Percentiles rank a stretch among this genome's conserved stretches.
Conservation (phyloP, 2,888 invertebrate species). For the Agonum fuliginosum region DNA sequence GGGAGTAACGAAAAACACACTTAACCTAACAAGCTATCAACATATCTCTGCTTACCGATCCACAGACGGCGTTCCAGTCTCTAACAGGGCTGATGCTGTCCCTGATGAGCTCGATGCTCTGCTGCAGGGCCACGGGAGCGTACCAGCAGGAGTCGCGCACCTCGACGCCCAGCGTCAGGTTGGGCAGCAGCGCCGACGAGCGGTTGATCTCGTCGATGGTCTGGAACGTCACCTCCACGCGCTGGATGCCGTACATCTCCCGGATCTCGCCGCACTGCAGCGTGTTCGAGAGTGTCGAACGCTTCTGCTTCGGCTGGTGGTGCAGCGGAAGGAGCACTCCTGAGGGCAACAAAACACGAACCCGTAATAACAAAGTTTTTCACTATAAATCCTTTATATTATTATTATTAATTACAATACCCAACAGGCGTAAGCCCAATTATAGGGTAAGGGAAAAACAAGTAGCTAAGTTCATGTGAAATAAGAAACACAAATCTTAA, state of each 20-base stretch:
- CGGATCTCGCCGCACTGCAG: conserved; percentile 78
- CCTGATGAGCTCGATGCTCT: conserved; percentile 84
- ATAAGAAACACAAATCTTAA: no score
- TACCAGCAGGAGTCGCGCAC: conserved; percentile 90
- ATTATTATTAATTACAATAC: no score
- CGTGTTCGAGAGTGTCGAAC: conserved; percentile 66
- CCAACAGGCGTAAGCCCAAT: no score
- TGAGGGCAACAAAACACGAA: background rate
- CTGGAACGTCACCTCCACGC: conserved; percentile 79
- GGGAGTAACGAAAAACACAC: no score
- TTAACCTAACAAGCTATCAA: no score
- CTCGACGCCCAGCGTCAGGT: conserved; percentile 78
- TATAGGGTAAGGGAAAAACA: no score
- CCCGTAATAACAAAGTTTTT: no score
- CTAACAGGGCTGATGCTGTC: conserved; percentile 77
- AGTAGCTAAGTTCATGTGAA: no score
- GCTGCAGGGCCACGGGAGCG: conserved; percentile 85
- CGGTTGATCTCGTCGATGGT: conserved; percentile 80
- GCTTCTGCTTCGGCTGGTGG: conserved; percentile 70
- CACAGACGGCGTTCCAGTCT: conserved; percentile 59
- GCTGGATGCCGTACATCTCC: conserved; percentile 85
- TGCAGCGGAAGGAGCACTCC: conserved; percentile 75
- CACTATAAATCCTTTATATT: no score
- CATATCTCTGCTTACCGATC: conserved; percentile 48
- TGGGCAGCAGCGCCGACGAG: conserved; percentile 76